These are phyloP conservation scores for Podarcis muralis DNA, from an alignment of 2,113 vertebrate species.

Conservation along the genomic window DNA sequence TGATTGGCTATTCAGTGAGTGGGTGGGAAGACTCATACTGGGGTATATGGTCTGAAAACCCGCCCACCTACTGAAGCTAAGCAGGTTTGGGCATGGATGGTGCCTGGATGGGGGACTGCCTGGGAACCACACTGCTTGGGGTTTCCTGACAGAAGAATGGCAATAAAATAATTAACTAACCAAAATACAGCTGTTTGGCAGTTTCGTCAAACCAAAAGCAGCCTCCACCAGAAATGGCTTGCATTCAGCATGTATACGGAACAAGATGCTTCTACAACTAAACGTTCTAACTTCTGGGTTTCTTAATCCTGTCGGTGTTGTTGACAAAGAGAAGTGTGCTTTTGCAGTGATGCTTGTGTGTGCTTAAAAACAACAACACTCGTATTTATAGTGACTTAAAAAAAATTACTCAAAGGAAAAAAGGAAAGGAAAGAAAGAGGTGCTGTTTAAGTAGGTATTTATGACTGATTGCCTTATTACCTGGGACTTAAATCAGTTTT, in stretches of 20 bases:
- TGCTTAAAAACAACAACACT: too few relatives aligned
- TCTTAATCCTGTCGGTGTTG: not conserved
- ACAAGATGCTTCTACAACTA: not conserved
- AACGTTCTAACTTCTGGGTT: not conserved
- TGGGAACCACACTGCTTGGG: too few relatives aligned
- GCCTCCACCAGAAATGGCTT: not conserved
- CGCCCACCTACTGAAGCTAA: too few relatives aligned
- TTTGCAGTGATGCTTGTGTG: not conserved
- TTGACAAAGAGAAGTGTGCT: not conserved
- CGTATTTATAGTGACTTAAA: not conserved
- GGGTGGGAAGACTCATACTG: too few relatives aligned
- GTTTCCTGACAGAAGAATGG: not conserved
- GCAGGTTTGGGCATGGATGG: not conserved
- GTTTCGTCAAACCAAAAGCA: not conserved
- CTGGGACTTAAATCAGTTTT: not conserved
- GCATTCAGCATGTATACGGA: not conserved
- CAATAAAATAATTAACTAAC: not conserved
- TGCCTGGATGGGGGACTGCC: too few relatives aligned
- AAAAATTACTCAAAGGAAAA: not conserved
- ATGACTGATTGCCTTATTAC: not conserved
- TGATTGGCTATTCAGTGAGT: too few relatives aligned
- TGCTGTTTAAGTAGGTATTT: not conserved
- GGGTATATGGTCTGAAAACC: too few relatives aligned
- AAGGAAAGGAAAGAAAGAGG: not conserved
- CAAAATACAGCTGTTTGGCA: not conserved